These are phyloP conservation scores for Microcaecilia unicolor DNA, from an alignment of 2,797 vertebrate species.

Conservation along the genomic window DNA sequence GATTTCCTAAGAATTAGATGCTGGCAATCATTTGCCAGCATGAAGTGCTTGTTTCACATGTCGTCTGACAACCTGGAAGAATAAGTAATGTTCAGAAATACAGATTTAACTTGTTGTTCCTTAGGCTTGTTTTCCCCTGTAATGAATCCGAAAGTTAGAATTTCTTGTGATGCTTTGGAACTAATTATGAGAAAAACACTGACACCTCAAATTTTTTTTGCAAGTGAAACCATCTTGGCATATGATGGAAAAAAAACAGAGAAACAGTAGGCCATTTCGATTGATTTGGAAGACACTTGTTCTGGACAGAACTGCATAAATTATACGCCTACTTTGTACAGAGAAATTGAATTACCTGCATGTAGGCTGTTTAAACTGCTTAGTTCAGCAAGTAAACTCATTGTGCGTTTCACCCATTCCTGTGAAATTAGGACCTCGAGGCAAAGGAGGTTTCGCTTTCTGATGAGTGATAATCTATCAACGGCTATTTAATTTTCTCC, in stretches of 20 bases:
- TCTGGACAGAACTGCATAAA: not conserved
- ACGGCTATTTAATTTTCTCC: not conserved
- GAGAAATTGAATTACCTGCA: not conserved
- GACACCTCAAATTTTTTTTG: not conserved
- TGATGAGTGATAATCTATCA: not conserved
- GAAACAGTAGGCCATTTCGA: not conserved
- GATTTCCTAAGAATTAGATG: no score
- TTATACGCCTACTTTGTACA: not conserved
- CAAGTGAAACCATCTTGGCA: no score
- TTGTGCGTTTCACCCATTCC: not conserved
- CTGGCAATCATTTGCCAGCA: no score
- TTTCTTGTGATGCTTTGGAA: no score
- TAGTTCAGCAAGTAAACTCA: not conserved
- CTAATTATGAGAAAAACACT: no score
- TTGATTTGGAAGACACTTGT: constrained; percentile 3
- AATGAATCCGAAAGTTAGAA: no score
- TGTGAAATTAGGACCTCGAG: not conserved
- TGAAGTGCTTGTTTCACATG: no score
- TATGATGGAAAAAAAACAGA: not conserved
- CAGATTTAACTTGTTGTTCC: no score
- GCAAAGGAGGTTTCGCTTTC: not conserved
- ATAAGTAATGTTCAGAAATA: no score
- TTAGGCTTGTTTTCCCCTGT: no score
- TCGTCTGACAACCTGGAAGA: no score
- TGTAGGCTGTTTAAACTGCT: not conserved